These are phyloP conservation scores for Hyposoter didymator DNA, from an alignment of 2,888 invertebrate species.

Conservation along the genomic window DNA sequence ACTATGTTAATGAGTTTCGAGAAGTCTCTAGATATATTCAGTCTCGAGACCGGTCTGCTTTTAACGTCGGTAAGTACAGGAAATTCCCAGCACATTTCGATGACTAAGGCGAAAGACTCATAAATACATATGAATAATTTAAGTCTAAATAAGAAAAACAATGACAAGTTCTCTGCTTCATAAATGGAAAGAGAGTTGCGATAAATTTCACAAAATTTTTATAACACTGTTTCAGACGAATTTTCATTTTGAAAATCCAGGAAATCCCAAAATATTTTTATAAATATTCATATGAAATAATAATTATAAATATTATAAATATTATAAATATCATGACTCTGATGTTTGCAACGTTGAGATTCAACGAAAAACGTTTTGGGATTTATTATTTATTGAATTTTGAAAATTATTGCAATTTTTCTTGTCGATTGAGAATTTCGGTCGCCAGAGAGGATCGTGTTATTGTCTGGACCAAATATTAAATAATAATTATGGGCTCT, in stretches of 20 bases:
- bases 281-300: too few relatives aligned
- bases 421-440: too few relatives aligned
- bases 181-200: background rate
- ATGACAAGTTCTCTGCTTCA: background rate
- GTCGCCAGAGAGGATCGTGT: too few relatives aligned
- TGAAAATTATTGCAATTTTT: too few relatives aligned
- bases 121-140: constrained; percentile 2
- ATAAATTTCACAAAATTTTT: background rate
- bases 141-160: background rate
- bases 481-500: too few relatives aligned
- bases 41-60: background rate
- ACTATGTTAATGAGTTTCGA: background rate
- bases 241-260: background rate
- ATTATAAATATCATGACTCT: too few relatives aligned
- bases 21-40: background rate
- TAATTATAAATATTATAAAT: too few relatives aligned
- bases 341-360: too few relatives aligned
- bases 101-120: constrained; percentile 19
- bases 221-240: background rate
- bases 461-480: too few relatives aligned
- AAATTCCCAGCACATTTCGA: constrained; percentile 14
- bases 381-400: too few relatives aligned
- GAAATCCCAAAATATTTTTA: too few relatives aligned
- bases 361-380: too few relatives aligned
- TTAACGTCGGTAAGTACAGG: background rate